Base-by-base conservation (phyloP, 2,888 invertebrate genomes). In the Elegia similella region DNA sequence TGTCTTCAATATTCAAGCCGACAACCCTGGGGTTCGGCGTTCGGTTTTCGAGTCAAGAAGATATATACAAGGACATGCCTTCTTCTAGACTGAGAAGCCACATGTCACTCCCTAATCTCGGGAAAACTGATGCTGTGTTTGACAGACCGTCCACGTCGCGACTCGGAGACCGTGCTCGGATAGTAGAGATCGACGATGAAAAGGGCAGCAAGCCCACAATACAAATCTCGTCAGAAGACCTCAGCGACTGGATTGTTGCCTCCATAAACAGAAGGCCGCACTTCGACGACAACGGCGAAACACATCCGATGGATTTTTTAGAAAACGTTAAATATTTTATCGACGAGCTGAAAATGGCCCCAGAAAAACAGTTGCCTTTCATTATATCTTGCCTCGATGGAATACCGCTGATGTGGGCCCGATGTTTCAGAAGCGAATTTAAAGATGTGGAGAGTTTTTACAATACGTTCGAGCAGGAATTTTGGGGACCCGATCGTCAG, bases 71-170 rank as follows among this genome's bases (percentile, higher is more conserved):
- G 59, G 83, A 84, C 60, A 79, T 90, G 86, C 89, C 91, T 15
- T 89, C 90, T 6, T 88, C 91, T 48, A 76, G 89, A 67, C 73
- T 91, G 55, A 82, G 89, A 38, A 87, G 84, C 70, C 91, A 91
- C 63, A 84, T 90, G 86, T 91, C 91, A n/a, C 75, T 91, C 42
- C 91, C 91, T 30, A 89, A 91, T 72, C 77, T 91, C 64, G 90
- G 80, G 10, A 91, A 91, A 76, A 64, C 79, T 15, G 86, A 84
- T 46, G 72, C 64, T 56, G 70, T 67, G 47, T 79, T 78, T 56
- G 87, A 87, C 55, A 82, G 80, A 68, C 65, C 75, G 0, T 72
- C 80, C 42, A 68, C 73, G 47, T 72, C 79, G 46, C 73, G 78
- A 57, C 70, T 74, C 50, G 75, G 77, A 16, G 73, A 75, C 56